A percentile compares a stretch with the other conserved stretches of the same genome.
Conservation (phyloP, 2,797 vertebrate species). For the Eremophila alpestris region DNA sequence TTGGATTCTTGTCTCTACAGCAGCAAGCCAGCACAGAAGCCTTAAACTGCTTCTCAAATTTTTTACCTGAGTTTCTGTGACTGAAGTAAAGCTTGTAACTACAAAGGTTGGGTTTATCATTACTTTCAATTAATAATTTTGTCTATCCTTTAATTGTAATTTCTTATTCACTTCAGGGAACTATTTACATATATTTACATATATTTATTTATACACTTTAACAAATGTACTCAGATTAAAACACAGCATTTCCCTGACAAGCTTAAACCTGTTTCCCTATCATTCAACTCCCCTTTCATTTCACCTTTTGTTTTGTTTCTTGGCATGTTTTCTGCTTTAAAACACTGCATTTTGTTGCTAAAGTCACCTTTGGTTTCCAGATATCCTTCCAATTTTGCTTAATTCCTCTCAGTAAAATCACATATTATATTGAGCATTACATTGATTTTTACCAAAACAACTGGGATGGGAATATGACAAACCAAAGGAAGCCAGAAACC, state of each 20-base stretch:
- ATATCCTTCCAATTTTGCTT: conserved; percentile 11
- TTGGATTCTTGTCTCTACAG: background rate
- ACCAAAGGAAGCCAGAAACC: background rate
- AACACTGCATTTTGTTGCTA: background rate
- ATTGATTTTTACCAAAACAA: background rate
- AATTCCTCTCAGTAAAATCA: background rate
- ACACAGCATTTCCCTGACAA: conserved; percentile 16
- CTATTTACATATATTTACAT: conserved; percentile 42
- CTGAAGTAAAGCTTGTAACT: conserved; percentile 22
- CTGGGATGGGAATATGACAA: background rate
- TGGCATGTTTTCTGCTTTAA: background rate
- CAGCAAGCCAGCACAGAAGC: background rate
- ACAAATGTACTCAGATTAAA: conserved; percentile 33
- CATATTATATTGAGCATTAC: background rate
- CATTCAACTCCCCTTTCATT: conserved; percentile 17
- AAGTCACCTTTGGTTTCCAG: conserved; percentile 10
- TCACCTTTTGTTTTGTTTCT: conserved; percentile 34
- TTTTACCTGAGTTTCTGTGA: background rate
- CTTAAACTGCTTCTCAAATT: background rate
- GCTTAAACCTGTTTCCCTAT: conserved; percentile 17
- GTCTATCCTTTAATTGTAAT: conserved; percentile 35
- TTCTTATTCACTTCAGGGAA: conserved; percentile 36
- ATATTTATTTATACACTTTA: conserved; percentile 34
- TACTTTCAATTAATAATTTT: conserved; percentile 43
- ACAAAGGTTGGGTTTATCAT: conserved; percentile 18